Conservation (phyloP, 2,888 invertebrate species). For the Chaetogeoica ovagalla region DNA sequence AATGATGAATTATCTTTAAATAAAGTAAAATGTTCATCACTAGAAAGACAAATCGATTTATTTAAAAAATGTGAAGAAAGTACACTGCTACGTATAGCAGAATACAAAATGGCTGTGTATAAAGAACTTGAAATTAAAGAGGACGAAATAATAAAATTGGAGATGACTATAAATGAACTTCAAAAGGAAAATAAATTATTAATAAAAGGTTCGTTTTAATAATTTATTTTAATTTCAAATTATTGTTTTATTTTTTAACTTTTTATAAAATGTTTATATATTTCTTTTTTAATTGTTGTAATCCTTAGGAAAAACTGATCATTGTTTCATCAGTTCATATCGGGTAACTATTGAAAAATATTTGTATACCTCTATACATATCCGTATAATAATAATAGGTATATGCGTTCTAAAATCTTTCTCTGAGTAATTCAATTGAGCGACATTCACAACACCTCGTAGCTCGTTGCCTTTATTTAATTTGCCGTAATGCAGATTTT, state of each 20-base stretch:
- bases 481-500: neutral
- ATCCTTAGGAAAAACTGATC: no score
- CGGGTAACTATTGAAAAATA: conserved; percentile 18
- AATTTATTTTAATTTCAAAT: no score
- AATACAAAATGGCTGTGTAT: conserved; percentile 82
- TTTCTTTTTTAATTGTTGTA: no score
- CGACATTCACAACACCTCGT: no score
- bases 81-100: conserved; percentile 73
- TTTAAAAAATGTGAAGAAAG: conserved; percentile 72
- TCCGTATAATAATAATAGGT: neutral
- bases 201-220: no score
- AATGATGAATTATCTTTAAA: conserved; percentile 62
- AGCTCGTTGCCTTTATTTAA: no score
- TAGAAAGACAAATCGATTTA: conserved; percentile 65
- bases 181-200: conserved; percentile 53
- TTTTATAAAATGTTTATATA: no score
- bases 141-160: conserved; percentile 55
- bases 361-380: no score
- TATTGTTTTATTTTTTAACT: no score
- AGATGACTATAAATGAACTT: conserved; percentile 52
- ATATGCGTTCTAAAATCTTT: no score
- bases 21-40: conserved; percentile 61
- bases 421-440: no score
- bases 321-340: conserved; percentile 38
- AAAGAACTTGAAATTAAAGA: conserved; percentile 76